phyloP scores from a whole-genome alignment of 2,113 vertebrate species.

The Alligator sinensis region DNA sequence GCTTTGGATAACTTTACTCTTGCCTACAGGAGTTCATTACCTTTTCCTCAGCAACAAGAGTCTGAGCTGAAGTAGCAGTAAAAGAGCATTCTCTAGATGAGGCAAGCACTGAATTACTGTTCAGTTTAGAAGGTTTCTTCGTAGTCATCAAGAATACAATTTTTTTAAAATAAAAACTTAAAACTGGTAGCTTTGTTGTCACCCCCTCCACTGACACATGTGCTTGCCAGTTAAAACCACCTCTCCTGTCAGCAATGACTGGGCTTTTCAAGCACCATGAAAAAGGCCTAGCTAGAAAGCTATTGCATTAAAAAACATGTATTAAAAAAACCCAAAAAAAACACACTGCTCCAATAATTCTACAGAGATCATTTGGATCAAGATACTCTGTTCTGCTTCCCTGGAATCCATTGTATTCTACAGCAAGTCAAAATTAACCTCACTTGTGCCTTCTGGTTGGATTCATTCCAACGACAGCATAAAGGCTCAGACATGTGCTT shows the following conservation, averaged over 20 bases:
- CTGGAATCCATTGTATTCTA: background rate
- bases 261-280: background rate
- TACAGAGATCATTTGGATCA: background rate
- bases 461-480: background rate
- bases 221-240: background rate
- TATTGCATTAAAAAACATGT: background rate
- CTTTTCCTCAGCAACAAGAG: too few relatives aligned
- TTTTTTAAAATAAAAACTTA: background rate
- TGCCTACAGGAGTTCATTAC: too few relatives aligned
- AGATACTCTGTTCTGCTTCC: background rate
- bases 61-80: too few relatives aligned
- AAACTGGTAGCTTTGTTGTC: background rate
- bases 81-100: too few relatives aligned
- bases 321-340: background rate
- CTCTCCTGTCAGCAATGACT: background rate
- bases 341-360: background rate
- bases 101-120: too few relatives aligned
- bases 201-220: fast-evolving
- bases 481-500: background rate
- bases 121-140: too few relatives aligned
- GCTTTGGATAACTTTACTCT: background rate
- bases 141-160: background rate
- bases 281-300: background rate
- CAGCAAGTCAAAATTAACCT: background rate
- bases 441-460: background rate